Conservation (phyloP, 2,888 invertebrate genomes). For the Apamea sordens region DNA sequence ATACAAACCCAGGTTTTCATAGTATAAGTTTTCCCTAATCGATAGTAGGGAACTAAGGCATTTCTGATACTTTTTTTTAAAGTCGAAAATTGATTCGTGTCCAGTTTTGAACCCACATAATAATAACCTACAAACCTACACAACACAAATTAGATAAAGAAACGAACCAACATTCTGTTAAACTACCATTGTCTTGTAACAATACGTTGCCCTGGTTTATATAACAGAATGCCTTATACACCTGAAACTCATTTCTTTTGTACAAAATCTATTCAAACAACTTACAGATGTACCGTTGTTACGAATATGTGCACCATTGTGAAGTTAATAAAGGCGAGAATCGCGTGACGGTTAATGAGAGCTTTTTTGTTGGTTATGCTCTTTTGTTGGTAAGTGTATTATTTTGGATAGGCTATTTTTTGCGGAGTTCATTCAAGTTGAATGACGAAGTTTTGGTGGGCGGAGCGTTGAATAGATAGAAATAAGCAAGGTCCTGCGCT, state of each 20-base stretch:
- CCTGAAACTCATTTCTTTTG: slow-evolving; percentile 62
- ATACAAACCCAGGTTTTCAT: neutral
- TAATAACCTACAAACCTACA: neutral
- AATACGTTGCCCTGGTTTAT: slow-evolving; percentile 59
- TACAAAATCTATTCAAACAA: slow-evolving; percentile 64
- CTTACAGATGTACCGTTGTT: slow-evolving; percentile 59
- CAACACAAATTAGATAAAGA: slow-evolving; percentile 41
- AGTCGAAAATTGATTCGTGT: accelerated
- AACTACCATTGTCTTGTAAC: slow-evolving; percentile 64
- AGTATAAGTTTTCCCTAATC: neutral
- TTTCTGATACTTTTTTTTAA: neutral
- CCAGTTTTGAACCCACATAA: neutral
- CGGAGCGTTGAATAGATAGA: no score
- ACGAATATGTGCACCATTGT: slow-evolving; percentile 66
- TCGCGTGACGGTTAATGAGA: slow-evolving; percentile 66
- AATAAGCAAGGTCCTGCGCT: no score
- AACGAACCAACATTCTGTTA: slow-evolving; percentile 54
- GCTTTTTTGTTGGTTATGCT: slow-evolving; percentile 40
- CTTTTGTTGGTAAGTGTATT: slow-evolving; percentile 44
- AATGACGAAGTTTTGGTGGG: neutral
- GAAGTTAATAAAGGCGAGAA: slow-evolving; percentile 55
- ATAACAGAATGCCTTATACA: slow-evolving; percentile 60
- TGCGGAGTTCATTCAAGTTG: neutral
- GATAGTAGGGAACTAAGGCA: neutral
- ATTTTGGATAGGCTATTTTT: slow-evolving; percentile 15